Evolutionary conservation across 1,140 invertebrate genomes (phyloP).

Genomic region (Rhyacophila brunnea): DNA sequence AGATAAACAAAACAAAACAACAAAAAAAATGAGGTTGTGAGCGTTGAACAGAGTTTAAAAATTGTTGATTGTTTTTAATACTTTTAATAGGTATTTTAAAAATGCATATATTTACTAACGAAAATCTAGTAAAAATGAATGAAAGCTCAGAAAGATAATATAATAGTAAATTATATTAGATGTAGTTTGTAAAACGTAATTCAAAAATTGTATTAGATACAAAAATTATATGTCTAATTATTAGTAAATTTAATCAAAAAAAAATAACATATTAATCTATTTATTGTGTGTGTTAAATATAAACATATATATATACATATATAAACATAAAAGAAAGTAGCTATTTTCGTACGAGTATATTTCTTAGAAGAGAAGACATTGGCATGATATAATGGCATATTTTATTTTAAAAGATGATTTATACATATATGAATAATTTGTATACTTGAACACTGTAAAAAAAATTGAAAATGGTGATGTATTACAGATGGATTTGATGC

Average conservation of each 20-base stretch:
- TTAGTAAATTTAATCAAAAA: conserved; percentile 17
- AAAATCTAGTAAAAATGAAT: not conserved
- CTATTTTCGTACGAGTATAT: conserved; percentile 33
- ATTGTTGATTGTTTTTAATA: not conserved
- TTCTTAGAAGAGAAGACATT: conserved; percentile 15
- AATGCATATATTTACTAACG: not conserved
- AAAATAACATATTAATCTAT: conserved; percentile 23
- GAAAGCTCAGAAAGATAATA: conserved; percentile 3
- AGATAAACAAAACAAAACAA: conserved; percentile 17
- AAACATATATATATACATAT: conserved; percentile 1
- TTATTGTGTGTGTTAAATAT: conserved; percentile 21
- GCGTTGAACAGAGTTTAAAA: not conserved
- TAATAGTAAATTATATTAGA: conserved; percentile 6
- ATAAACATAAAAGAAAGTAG: conserved; percentile 25
- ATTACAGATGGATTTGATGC: conserved; percentile 8
- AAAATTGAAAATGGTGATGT: too few relatives aligned
- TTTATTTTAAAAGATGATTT: not conserved
- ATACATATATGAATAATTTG: not conserved
- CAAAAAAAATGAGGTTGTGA: conserved; percentile 20
- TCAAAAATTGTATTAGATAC: not conserved
- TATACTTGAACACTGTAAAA: too few relatives aligned
- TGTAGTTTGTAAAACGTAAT: not conserved
- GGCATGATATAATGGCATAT: conserved; percentile 5
- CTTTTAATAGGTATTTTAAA: too few relatives aligned
- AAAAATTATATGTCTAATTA: conserved; percentile 35